These are phyloP conservation scores for Glaucomys volans DNA, from an alignment of 2,113 vertebrate species.

Conservation along the genomic window DNA sequence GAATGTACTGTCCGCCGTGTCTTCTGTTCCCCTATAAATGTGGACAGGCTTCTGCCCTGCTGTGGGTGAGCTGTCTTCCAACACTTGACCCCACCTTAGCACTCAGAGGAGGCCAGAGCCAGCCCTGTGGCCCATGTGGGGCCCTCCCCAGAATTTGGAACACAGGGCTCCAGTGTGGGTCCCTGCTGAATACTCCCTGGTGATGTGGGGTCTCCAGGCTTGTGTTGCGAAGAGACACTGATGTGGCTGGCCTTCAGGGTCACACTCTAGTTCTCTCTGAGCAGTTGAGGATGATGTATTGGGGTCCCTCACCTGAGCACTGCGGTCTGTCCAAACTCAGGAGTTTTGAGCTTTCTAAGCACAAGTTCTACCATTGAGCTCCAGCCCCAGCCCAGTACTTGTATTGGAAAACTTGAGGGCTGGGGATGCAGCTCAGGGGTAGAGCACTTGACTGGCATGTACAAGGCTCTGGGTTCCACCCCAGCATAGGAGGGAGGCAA, in stretches of 20 bases:
- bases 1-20: neutral
- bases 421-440: neutral
- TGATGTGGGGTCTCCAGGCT: neutral
- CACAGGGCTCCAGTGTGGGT: too few species aligned
- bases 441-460: neutral
- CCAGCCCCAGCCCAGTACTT: neutral
- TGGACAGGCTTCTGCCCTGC: neutral
- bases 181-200: neutral
- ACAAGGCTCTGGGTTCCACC: neutral
- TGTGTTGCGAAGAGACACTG: too few species aligned
- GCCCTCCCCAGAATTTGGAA: neutral
- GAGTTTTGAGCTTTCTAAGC: neutral
- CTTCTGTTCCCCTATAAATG: conserved; percentile 19
- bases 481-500: neutral
- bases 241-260: neutral
- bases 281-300: rapidly evolving
- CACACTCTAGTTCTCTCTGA: neutral
- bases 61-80: neutral
- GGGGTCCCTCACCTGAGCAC: too few species aligned
- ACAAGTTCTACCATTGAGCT: too few species aligned
- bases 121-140: neutral
- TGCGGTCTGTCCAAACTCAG: rapidly evolving
- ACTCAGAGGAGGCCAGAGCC: rapidly evolving
- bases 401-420: neutral
- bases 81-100: neutral